A percentile compares a stretch with the other conserved stretches of the same genome.
Evolutionary conservation across 2,113 vertebrate species (phyloP).

Genomic region (Haplochromis burtoni): DNA sequence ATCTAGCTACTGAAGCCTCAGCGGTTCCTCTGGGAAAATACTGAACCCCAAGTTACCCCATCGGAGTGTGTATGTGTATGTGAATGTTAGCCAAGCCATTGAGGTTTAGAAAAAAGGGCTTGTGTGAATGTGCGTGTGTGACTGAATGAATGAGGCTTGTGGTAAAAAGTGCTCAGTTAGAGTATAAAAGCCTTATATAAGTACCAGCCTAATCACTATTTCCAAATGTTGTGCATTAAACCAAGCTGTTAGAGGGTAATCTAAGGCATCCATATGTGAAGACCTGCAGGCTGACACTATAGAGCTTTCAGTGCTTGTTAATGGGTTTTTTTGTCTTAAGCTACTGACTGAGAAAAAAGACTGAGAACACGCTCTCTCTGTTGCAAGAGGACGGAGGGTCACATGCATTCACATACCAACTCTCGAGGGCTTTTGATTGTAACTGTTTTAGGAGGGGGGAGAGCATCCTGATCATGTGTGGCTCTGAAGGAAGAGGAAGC

Average conservation of each 20-base stretch:
- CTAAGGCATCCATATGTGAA: slow-evolving; percentile 27
- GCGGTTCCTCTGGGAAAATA: neutral
- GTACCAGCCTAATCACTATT: neutral
- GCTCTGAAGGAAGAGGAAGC: neutral
- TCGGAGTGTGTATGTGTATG: neutral
- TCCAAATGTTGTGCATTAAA: neutral
- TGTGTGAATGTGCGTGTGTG: neutral
- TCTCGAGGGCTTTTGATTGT: neutral
- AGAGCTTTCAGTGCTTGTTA: neutral
- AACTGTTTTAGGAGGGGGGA: neutral
- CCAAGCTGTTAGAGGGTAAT: neutral
- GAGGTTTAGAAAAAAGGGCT: neutral
- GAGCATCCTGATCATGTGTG: neutral
- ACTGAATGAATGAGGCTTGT: neutral
- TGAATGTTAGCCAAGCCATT: neutral
- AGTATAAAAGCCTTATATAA: neutral
- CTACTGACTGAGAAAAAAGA: fast-evolving
- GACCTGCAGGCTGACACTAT: neutral
- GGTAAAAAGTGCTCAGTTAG: neutral
- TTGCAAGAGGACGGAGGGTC: neutral
- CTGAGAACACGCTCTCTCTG: neutral
- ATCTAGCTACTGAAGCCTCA: neutral
- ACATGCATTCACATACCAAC: neutral
- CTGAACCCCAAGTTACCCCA: neutral
- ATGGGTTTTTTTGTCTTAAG: neutral